A percentile compares a stretch with the other conserved stretches of the same genome.
Evolutionary conservation across 2,113 vertebrate species (phyloP).

Genomic region (Lampris incognitus): DNA sequence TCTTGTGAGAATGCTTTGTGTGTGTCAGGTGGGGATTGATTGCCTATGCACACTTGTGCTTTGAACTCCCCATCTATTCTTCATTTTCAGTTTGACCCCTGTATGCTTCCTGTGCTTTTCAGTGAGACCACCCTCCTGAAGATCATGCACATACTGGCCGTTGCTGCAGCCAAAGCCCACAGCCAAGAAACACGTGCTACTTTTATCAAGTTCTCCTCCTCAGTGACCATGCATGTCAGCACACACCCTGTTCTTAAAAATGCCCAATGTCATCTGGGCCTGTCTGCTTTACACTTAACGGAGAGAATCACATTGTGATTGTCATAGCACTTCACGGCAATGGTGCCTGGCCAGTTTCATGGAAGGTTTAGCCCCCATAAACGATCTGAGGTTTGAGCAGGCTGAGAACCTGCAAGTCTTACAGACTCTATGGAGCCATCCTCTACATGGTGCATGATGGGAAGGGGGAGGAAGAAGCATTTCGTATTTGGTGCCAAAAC

Average conservation of each 20-base stretch:
- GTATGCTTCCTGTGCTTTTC: not conserved
- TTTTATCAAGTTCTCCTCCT: constrained; percentile 86
- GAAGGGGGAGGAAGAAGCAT: constrained; percentile 41
- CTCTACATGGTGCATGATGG: not conserved
- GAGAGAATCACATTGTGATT: not conserved
- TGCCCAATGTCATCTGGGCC: constrained; percentile 53
- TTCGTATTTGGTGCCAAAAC: constrained; percentile 24
- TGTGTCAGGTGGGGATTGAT: no score
- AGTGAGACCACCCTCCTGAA: constrained; percentile 79
- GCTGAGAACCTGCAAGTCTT: constrained; percentile 1
- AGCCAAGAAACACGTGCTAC: constrained; percentile 72
- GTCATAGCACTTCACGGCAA: not conserved
- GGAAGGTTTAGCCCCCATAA: not conserved
- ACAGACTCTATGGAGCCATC: constrained; percentile 1
- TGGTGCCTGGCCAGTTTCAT: not conserved
- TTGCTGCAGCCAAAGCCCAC: constrained; percentile 77
- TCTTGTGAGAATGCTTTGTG: no score
- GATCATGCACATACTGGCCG: constrained; percentile 79
- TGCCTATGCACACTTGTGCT: not conserved
- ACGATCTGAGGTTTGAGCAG: not conserved
- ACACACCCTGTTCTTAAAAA: constrained; percentile 75
- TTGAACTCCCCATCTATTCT: not conserved
- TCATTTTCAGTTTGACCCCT: not conserved
- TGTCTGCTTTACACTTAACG: constrained; percentile 46
- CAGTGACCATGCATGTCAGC: constrained; percentile 82